Conservation (phyloP, 1,140 invertebrate genomes). For the Pseudomyrmex cubaensis region DNA sequence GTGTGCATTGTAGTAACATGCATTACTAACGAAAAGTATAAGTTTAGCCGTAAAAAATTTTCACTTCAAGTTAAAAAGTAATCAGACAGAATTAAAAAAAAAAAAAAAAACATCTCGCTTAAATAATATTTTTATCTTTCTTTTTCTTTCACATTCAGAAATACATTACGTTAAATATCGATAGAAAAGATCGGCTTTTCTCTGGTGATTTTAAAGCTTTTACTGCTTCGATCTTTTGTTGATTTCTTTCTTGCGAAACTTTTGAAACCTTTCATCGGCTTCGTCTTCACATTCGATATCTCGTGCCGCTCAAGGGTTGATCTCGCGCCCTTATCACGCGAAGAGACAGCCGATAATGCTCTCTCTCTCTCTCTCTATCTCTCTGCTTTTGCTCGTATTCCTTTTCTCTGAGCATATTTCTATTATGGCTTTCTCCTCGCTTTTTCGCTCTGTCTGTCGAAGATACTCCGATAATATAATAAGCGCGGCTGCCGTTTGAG, state of each 20-base stretch:
- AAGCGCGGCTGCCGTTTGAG: slow-evolving; percentile 5
- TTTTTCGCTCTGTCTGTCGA: slow-evolving; percentile 22
- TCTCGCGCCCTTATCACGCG: slow-evolving; percentile 5
- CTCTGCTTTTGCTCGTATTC: neutral
- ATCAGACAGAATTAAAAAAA: too few species aligned
- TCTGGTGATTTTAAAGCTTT: neutral
- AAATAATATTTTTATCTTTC: too few species aligned
- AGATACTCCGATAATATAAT: slow-evolving; percentile 17
- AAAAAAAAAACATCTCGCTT: too few species aligned
- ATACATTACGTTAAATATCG: neutral
- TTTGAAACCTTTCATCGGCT: too few species aligned
- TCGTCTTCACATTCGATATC: neutral
- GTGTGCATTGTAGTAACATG: too few species aligned
- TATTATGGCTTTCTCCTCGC: slow-evolving; percentile 26
- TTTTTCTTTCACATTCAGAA: too few species aligned
- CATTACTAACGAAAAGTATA: too few species aligned
- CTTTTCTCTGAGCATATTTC: neutral
- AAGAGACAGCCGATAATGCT: slow-evolving; percentile 10
- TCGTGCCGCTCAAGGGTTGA: slow-evolving; percentile 39
- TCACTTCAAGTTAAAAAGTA: too few species aligned
- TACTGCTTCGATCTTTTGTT: neutral
- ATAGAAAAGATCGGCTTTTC: neutral
- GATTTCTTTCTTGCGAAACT: neutral
- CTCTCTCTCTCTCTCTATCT: too few species aligned
- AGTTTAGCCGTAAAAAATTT: too few species aligned